Conservation (phyloP, 92 coral and sea anemone genomes). For the Scolanthus callimorphus region DNA sequence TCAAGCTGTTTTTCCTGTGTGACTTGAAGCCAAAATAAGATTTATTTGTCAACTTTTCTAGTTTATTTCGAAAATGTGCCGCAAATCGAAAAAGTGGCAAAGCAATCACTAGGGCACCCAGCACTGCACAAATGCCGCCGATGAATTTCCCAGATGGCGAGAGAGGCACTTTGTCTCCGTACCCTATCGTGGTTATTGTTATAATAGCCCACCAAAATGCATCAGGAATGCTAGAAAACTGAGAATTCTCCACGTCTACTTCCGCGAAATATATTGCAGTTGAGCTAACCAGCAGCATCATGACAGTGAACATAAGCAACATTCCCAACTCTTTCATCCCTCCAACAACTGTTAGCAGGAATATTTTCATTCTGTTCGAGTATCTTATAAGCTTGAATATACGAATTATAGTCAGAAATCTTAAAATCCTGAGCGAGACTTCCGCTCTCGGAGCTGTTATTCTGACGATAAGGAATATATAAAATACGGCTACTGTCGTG, state of each 20-base stretch:
- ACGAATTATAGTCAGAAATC: slow-evolving; percentile 58
- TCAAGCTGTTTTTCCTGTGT: slow-evolving; percentile 1
- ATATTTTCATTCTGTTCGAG: slow-evolving; percentile 60
- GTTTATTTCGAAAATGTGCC: slow-evolving; percentile 57
- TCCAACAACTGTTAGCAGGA: slow-evolving; percentile 55
- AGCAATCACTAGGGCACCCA: slow-evolving; percentile 74
- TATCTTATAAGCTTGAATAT: slow-evolving; percentile 71
- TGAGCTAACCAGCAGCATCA: slow-evolving; percentile 57
- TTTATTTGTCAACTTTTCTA: slow-evolving; percentile 29
- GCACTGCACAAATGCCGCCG: slow-evolving; percentile 67
- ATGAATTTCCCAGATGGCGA: slow-evolving; percentile 59
- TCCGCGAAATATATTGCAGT: slow-evolving; percentile 71
- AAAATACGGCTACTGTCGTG: slow-evolving; percentile 59
- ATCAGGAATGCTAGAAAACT: slow-evolving; percentile 71
- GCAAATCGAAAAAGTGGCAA: slow-evolving; percentile 85
- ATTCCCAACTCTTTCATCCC: slow-evolving; percentile 65
- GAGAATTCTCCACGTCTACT: slow-evolving; percentile 20
- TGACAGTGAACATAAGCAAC: slow-evolving; percentile 50
- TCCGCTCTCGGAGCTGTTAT: slow-evolving; percentile 50
- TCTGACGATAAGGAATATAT: slow-evolving; percentile 47
- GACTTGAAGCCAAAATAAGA: background rate
- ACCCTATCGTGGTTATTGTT: slow-evolving; percentile 78
- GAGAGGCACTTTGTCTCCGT: slow-evolving; percentile 75
- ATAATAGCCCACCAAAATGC: slow-evolving; percentile 91
- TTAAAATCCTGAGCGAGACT: slow-evolving; percentile 25